Evolutionary conservation across 1,140 invertebrate species (phyloP).

Genomic region (Drosophila tropicalis): DNA sequence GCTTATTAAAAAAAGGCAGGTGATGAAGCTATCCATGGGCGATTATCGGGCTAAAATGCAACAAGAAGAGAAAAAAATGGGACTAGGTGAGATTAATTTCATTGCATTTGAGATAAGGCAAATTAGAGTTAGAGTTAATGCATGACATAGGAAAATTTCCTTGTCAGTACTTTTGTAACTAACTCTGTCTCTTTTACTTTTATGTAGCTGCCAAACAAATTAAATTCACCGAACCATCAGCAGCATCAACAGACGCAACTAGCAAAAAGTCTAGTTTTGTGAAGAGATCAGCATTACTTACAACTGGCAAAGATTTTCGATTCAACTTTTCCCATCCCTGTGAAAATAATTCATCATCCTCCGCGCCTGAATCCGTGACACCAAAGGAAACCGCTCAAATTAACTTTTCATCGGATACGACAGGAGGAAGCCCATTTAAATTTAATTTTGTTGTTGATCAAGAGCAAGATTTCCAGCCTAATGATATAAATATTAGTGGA

Average conservation of each 20-base stretch:
- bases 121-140: too few species aligned
- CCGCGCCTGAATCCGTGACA: not conserved
- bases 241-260: conserved; percentile 43
- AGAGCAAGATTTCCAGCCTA: conserved; percentile 45
- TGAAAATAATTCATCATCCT: conserved; percentile 18
- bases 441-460: conserved; percentile 84
- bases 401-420: conserved; percentile 43
- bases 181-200: not conserved
- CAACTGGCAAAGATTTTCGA: conserved; percentile 79
- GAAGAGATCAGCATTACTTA: conserved; percentile 83
- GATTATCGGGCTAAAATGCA: conserved; percentile 90
- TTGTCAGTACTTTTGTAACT: not conserved
- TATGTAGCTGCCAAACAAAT: conserved; percentile 75
- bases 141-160: not conserved
- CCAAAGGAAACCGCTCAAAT: conserved; percentile 3
- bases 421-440: conserved; percentile 83
- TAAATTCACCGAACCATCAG: conserved; percentile 82
- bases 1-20: conserved; percentile 88
- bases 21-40: conserved; percentile 89
- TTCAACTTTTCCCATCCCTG: conserved; percentile 80
- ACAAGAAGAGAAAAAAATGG: conserved; percentile 88
- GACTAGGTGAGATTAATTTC: conserved; percentile 72
- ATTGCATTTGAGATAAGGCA: not conserved
- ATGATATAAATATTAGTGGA: conserved; percentile 59
- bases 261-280: conserved; percentile 85